Evolutionary conservation across 2,797 vertebrate genomes (phyloP), one percentile per base, ranked within the genome.

Genomic region (Sebastes taczanowskii): DNA sequence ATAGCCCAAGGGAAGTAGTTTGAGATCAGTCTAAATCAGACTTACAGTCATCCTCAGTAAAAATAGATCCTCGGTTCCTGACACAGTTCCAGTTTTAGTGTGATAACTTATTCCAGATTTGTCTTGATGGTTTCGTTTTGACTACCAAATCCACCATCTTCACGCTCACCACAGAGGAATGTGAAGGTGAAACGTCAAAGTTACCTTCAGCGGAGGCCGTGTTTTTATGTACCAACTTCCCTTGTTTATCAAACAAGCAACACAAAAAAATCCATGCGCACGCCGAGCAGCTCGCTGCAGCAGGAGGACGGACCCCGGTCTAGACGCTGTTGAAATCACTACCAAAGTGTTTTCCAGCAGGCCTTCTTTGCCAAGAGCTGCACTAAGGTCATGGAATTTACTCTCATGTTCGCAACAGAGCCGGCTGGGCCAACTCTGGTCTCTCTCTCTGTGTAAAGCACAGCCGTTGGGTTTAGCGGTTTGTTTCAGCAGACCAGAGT

Each of bases 321-420:
- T 89, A 89, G 92, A 92, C 89, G 27, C 5, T 61, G 32, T 74
- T 89, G 78, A 89, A 90, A 89, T 86, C 78, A 49, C 79, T 68
- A 88, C 78, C 85, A 88, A 87, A 92, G 84, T 76, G 59, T 92
- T 93, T 94, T 92, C 89, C 91, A 88, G 65, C 29, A 29, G 82
- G 68, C 46, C 58, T 62, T 62, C 60, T 62, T 62, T 80, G 75
- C 88, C 89, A 87, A 75, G 34, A 80, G 71, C 84, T 89, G 68
- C 74, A 58, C 80, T 80, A 75, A 90, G 91, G 86, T 92, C 86
- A 84, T 90, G 81, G 89, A 91, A 91, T 86, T 83, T 84, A 87
- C 77, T 79, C 82, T 74, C 68, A 65, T 87, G 88, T 88, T 88
- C 58, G 11, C 81, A 82, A 76, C 65, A 23, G 64, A 77, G 63